Base-by-base conservation (phyloP, 2,113 vertebrate species). In the Trichechus manatus region DNA sequence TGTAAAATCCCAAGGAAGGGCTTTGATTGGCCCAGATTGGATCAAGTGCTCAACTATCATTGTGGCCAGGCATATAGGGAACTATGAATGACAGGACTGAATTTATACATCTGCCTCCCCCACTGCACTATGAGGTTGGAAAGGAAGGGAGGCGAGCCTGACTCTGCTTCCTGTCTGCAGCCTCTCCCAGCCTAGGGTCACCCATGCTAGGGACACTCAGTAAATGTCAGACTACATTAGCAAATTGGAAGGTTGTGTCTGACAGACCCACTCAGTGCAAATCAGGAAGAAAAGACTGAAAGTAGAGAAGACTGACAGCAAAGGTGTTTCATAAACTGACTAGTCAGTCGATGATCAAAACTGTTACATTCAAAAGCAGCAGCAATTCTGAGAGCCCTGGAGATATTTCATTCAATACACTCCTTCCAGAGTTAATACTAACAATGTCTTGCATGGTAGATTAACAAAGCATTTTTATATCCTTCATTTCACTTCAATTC, bases 381-480 rank as follows among this genome's bases (percentile, higher is more conserved):
- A 50, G 59, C 50, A 44, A 36, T 86, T 42, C 53, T 59, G 56
- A 95, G 29, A 66, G 13, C 25, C 66, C 66, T 77, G 20, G 33
- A 93, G 47, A 75, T 61, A n/a, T 39, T 72, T 84, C 72, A 92
- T 77, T 27, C 31, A 94, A 91, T 90, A 86, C 96, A 86, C 4
- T 81, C 50, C 83, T 80, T 86, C 31, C 78, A 95, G 74, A 88
- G 63, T 19, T 68, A 79, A 78, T 75, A 94, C 88, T 33, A 42
- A 68, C 94, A 85, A 14, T 68, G 13, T 72, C 68, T 78, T 92
- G 56, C 29, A 19, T 63, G 39, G n/a, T 72, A n/a, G 25, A 84
- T 96, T 92, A 90, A 70, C 89, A 78, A n/a, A 66, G 19, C 39
- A 36, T 22, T 77, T 96, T 70, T 64, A 90, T 3, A 56, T 56